Evolutionary conservation across 53 echinoderm and acorn worm species (phyloP), one percentile per base, ranked within the genome.

Genomic region (Crossaster papposus): DNA sequence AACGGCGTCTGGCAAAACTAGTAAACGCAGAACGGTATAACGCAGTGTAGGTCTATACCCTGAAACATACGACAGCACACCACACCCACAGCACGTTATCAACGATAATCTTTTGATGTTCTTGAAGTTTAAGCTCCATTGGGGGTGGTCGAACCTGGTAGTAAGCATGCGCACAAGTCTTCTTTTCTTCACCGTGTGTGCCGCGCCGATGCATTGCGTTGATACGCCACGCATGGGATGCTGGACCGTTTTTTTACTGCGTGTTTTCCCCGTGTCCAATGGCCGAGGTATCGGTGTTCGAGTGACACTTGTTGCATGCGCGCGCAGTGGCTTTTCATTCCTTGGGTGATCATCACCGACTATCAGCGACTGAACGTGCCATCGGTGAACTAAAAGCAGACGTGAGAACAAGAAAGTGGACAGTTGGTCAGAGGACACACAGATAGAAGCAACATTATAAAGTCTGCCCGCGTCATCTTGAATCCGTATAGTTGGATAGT

Each of bases 261-360:
- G 51, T 9, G 14, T 36, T 17, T 86, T 34, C 18, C 13, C 30
- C 23, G 50, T 9, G 74, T 65, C 64, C 62, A 35, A 33, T 22
- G 75, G 36, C 54, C 34, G n/a, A 22, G 58, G 58, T 58, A 58
- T 15, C 58, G 58, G 58, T 58, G 58, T 15, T 36, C 52, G 62
- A 36, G 87, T 76, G 87, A 87, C 87, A 87, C 87, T 87, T 87
- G 87, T 87, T 87, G 87, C 87, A 77, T 87, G 87, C 87, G 87
- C 87, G 87, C 87, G 87, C 87, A 87, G 87, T 87, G 87, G 76
- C 55, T 20, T 18, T n/a, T 33, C 33, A 36, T 0, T 35, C 36
- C 75, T 38, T 68, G 65, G n/a, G n/a, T 44, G 70, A 65, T 83
- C 50, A 70, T 83, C 70, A 70, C 70, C 50, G 82, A 64, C 64